These are phyloP conservation scores for Archegozetes longisetosus DNA, from an alignment of 1,140 invertebrate species.

Conservation along the genomic window DNA sequence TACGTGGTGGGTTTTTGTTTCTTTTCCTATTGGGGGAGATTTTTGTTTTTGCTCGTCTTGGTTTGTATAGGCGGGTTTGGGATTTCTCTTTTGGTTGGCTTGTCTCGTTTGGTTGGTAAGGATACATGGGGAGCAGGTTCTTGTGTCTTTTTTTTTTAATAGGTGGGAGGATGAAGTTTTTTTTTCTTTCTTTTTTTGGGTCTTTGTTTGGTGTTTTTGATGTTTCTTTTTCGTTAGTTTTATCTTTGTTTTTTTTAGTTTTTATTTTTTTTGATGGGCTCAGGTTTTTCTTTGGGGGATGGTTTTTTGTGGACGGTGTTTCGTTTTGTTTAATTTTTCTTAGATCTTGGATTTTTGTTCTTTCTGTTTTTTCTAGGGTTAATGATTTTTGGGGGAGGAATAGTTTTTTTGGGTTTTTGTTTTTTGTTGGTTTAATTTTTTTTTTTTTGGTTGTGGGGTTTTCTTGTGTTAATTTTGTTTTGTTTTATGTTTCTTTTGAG, in stretches of 20 bases:
- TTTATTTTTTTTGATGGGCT: slow-evolving; percentile 19
- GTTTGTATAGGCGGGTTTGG: neutral
- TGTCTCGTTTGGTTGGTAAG: neutral
- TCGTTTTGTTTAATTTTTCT: neutral
- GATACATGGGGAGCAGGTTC: neutral
- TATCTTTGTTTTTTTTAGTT: slow-evolving; percentile 14
- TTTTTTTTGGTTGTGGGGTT: too few relatives aligned
- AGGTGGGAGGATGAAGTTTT: neutral
- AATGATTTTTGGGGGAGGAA: too few relatives aligned
- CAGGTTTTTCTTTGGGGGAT: neutral
- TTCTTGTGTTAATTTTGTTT: neutral
- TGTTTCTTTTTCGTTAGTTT: neutral
- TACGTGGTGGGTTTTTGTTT: too few relatives aligned
- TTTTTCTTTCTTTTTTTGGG: slow-evolving; percentile 38
- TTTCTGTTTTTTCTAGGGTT: neutral
- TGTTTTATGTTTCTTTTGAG: neutral
- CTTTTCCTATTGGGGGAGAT: neutral
- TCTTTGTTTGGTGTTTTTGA: slow-evolving; percentile 26
- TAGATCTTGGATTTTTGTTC: neutral
- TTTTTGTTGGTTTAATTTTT: too few relatives aligned
- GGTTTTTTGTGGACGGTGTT: neutral
- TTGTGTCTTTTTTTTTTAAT: neutral
- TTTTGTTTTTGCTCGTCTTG: slow-evolving; percentile 24
- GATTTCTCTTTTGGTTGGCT: too few relatives aligned
- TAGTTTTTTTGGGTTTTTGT: too few relatives aligned